Conservation (phyloP, 2,113 vertebrate species). For the Urocitellus parryii region DNA sequence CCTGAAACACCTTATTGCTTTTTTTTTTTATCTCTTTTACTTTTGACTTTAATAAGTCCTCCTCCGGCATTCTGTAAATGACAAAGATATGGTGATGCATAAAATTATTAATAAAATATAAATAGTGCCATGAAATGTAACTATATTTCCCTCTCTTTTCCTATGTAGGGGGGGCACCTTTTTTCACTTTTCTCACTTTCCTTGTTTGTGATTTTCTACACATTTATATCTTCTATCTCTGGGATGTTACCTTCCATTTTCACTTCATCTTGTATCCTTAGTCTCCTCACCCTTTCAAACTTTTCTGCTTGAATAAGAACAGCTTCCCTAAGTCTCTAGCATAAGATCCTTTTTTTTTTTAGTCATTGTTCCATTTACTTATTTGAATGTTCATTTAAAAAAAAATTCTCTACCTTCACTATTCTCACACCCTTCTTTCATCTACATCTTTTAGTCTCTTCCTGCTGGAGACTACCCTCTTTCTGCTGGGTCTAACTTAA, state of each 20-base stretch:
- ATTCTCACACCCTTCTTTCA: background rate
- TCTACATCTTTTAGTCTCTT: background rate
- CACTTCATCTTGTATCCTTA: background rate
- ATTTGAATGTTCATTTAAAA: background rate
- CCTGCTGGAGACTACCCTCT: background rate
- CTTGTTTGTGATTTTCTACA: background rate
- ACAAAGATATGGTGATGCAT: background rate
- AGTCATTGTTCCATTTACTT: background rate
- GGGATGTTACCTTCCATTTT: background rate
- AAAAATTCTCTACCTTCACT: background rate
- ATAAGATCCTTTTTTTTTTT: background rate
- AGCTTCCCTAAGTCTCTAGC: background rate
- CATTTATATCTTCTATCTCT: background rate
- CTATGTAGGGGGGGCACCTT: fast-evolving
- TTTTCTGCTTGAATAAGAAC: background rate
- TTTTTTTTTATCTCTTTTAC: background rate
- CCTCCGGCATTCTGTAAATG: background rate
- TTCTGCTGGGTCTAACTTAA: background rate
- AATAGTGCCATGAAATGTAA: background rate
- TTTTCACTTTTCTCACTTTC: background rate
- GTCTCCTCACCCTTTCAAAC: background rate
- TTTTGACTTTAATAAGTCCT: slow-evolving; percentile 39
- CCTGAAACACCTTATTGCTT: background rate
- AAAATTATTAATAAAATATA: background rate
- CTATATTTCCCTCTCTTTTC: background rate